Evolutionary conservation across 2,888 invertebrate species (phyloP), one percentile per base, ranked within the genome.

Genomic region (Poecilus cupreus): DNA sequence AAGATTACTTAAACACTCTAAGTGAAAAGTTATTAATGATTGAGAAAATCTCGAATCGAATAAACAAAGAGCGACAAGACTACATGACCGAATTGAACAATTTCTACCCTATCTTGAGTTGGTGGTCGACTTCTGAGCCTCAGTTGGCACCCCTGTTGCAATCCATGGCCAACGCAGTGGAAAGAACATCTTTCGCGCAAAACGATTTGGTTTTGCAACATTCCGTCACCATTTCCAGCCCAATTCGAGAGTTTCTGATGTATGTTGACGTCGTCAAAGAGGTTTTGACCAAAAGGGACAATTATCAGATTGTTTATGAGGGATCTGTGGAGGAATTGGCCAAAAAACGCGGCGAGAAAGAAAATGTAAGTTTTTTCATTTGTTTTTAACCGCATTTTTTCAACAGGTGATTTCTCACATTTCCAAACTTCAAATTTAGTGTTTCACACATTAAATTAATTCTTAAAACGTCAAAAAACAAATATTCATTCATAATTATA

Each of bases 221-320:
- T 84, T 85, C 86, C n/a, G 88, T 88, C 77, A 87, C 87, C 11
- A 86, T 90, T 57, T 88, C 89, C 0, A 89, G 88, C 83, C 90
- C 91, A 4, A 89, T 91, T 84, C 89, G 90, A 85, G 94, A 94
- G 85, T 94, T 94, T 85, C 88, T 93, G 22, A 89, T 92, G 76
- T 94, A 94, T 85, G 90, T 93, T 68, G 94, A 94, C 83, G 92
- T 93, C 46, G 93, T 94, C 4, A 93, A 93, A 88, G 93, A 93
- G 84, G 93, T 93, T 13, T 86, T 94, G 39, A 88, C 90, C 75
- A 91, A 93, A 82, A 88, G 94, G 37, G 94, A 94, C 85, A 89
- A 91, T 0, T 92, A 92, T 85, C 94, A 94, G 86, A 91, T 91
- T 83, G 91, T 92, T 79, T 94, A 93, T 85, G 94, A 94, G 86